These are phyloP conservation scores for Ochotona princeps DNA, from an alignment of 2,113 vertebrate species.

Conservation along the genomic window DNA sequence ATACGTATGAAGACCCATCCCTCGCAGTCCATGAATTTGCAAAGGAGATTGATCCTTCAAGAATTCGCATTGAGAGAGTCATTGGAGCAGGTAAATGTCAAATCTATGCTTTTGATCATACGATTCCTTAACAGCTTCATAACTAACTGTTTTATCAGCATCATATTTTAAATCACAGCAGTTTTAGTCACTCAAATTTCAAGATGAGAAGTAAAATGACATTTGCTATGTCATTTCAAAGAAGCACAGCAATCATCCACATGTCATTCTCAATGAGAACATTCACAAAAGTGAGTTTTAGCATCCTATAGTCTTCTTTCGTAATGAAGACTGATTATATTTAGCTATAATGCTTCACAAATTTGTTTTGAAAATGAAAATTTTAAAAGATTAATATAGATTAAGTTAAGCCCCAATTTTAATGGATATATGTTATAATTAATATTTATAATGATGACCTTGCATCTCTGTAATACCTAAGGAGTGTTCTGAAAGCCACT, in stretches of 20 bases:
- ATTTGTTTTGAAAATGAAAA: constrained; percentile 57
- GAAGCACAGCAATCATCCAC: background rate
- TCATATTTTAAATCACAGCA: constrained; percentile 9
- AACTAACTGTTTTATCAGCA: background rate
- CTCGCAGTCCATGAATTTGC: constrained; percentile 97
- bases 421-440: constrained; percentile 33
- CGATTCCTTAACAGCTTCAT: background rate
- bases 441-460: constrained; percentile 49
- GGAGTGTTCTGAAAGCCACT: constrained; percentile 35
- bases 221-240: background rate
- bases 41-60: constrained; percentile 96
- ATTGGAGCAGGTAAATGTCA: constrained; percentile 94
- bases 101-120: background rate
- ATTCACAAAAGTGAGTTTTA: constrained; percentile 19
- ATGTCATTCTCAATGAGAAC: constrained; percentile 41
- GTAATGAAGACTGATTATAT: constrained; percentile 53
- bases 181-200: background rate
- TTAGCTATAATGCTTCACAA: constrained; percentile 3
- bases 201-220: constrained; percentile 1
- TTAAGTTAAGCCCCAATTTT: background rate
- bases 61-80: constrained; percentile 97
- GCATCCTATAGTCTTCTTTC: background rate
- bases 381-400: constrained; percentile 46
- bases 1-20: constrained; percentile 96
- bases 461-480: background rate